Base-by-base conservation (phyloP, 1,140 invertebrate species). In the Rhyacophila brunnea region DNA sequence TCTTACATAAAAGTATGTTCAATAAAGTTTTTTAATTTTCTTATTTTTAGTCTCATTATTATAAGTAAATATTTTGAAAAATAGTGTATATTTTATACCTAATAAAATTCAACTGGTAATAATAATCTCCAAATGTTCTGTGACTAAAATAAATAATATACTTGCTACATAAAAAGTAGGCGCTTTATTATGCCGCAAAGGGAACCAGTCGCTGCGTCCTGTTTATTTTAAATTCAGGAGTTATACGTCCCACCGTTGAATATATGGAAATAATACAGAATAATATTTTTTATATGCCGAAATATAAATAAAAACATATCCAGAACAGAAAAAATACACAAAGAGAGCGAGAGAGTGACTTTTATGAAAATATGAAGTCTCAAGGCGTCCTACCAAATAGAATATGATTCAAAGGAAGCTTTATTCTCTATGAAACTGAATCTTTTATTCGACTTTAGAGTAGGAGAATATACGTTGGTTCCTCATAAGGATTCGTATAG, bases 151-250 rank as follows among this genome's bases (percentile, higher is more conserved):
- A 59, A 59, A 59, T 51, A 58, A 51, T 9, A 9, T 28, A 28
- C 9, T 28, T 28, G 23, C 3, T 28, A 28, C 35, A 34, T 34
- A 47, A 34, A 58, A 47, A 58, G 38, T 49, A 47, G 61, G 57
- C 47, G 56, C 42, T 57, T 64, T 64, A 64, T 64, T 64, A 64
- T 60, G 53, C 62, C 47, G 36, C 58, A 51, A 50, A 57, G 62
- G 44, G 57, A 42, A 57, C 36, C 23, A 28, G 23, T 28, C 23
- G 23, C 23, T n/a, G 48, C 46, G 53, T 60, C 62, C 53, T 60
- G 62, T 64, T 64, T 64, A 60, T 50, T 64, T 64, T 60, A 60
- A 64, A 64, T 64, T 60, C 62, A 64, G 56, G 62, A 64, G 62
- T 55, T 56, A n/a, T n/a, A 58, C 58, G 38, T 49, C 50, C 44